These are phyloP conservation scores for Chiloscyllium punctatum DNA, from an alignment of 2,797 vertebrate species.

Conservation along the genomic window DNA sequence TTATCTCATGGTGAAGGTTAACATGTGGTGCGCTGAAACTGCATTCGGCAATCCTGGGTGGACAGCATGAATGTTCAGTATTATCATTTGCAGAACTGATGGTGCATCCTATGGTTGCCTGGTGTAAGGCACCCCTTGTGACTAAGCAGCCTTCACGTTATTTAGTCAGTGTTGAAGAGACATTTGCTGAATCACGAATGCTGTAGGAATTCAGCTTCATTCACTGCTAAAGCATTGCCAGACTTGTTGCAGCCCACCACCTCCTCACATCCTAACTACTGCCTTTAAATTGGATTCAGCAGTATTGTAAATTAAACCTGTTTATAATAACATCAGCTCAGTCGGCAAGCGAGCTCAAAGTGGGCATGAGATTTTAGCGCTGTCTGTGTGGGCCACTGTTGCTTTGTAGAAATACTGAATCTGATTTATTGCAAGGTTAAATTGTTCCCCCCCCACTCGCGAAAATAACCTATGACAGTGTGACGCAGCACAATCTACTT, in stretches of 20 bases:
- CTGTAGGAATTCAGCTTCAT: slow-evolving; percentile 7
- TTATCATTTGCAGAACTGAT: slow-evolving; percentile 15
- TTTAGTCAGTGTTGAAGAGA: slow-evolving; percentile 40
- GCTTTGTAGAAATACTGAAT: background rate
- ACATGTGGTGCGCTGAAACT: background rate
- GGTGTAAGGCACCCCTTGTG: background rate
- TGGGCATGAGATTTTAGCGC: background rate
- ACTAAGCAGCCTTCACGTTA: slow-evolving; percentile 22
- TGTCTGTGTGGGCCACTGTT: background rate
- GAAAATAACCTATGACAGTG: slow-evolving; percentile 25
- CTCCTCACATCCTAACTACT: slow-evolving; percentile 26
- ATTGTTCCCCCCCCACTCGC: background rate
- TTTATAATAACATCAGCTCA: slow-evolving; percentile 33
- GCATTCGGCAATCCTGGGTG: background rate
- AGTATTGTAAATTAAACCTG: slow-evolving; percentile 33
- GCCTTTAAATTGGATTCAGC: slow-evolving; percentile 36
- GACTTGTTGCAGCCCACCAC: slow-evolving; percentile 13
- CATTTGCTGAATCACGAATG: slow-evolving; percentile 44
- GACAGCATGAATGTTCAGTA: background rate
- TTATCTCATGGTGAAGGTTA: slow-evolving; percentile 17
- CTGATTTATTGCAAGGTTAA: slow-evolving; percentile 23
- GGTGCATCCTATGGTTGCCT: background rate
- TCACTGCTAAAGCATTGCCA: slow-evolving; percentile 9
- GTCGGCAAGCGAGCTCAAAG: slow-evolving; percentile 25
- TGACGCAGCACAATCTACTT: slow-evolving; percentile 34